Base-by-base conservation (phyloP, 1,140 invertebrate genomes). In the Leptoteleia sp. region DNA sequence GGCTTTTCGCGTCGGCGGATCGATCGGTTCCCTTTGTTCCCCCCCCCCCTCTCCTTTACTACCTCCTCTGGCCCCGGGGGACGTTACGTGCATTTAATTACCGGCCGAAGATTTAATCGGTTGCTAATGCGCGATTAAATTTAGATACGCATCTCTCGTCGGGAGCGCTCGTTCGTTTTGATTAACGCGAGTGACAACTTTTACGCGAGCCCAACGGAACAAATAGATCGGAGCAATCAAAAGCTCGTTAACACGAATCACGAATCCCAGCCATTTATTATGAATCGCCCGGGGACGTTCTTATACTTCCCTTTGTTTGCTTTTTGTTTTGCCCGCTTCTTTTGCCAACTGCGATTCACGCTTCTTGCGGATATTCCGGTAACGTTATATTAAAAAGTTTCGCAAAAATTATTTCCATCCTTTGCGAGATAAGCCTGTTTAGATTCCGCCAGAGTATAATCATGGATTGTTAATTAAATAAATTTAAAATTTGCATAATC, bases 111-210 rank as follows among this genome's bases (percentile, higher is more conserved):
- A 76, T 76, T 68, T 62, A 76, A 76, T 76, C 62, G 33, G 13
- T n/a, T 38, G 48, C 55, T 76, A 76, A 76, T 68, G 62, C 35
- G 31, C 48, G 72, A 68, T 76, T 71, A 71, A 77, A 70, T 71
- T 64, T 65, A 70, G 73, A 77, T 76, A 76, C 25, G 54, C 37
- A 19, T 4, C 29, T 33, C 16, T 64, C 38, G 54, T 64, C 72
- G 59, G 47, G 50, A 62, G 40, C 22, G 55, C 27, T 57, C 50
- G 17, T 70, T 64, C 54, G 13, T 52, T 64, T 57, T 55, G 70
- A 59, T 75, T 59, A 76, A 48, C 73, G 52, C 37, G 50, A 65
- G 59, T 77, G 73, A 77, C 73, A 77, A 70, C 42, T 77, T 70
- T 65, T 48, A 52, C 25, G 25, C 57, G n/a, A n/a, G 35, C 11